Evolutionary conservation across 2,113 vertebrate species (phyloP).

Genomic region (Shinisaurus crocodilurus): DNA sequence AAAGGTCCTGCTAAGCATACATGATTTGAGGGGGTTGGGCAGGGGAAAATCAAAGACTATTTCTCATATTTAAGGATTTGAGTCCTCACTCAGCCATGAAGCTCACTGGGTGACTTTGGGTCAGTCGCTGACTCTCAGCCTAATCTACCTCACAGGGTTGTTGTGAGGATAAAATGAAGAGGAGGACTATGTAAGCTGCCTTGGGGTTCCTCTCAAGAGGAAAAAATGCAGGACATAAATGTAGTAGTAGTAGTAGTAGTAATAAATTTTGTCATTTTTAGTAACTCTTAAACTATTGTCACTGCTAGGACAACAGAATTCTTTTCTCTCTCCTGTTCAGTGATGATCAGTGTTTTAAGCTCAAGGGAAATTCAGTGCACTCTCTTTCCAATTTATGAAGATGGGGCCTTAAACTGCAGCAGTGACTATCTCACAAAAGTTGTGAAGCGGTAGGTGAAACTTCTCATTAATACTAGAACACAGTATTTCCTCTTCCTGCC

Average conservation of each 20-base stretch:
- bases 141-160: no score
- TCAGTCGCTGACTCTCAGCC: no score
- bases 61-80: neutral
- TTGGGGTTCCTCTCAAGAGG: no score
- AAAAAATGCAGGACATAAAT: no score
- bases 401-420: slow-evolving; percentile 52
- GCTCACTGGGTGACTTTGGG: no score
- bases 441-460: slow-evolving; percentile 72
- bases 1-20: no score
- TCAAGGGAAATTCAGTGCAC: slow-evolving; percentile 76
- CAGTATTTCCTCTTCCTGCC: neutral
- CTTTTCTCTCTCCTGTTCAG: slow-evolving; percentile 62
- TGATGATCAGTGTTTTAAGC: slow-evolving; percentile 77
- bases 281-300: slow-evolving; percentile 1
- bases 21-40: neutral
- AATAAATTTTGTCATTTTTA: neutral
- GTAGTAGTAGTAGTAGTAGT: no score
- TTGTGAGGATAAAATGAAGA: no score
- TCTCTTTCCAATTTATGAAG: slow-evolving; percentile 69
- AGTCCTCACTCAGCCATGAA: neutral
- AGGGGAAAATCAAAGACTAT: neutral
- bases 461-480: neutral
- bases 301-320: neutral
- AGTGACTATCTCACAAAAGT: slow-evolving; percentile 75
- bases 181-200: no score